phyloP scores from a whole-genome alignment of 1,140 invertebrate species.

The Brachionus koreanus region DNA sequence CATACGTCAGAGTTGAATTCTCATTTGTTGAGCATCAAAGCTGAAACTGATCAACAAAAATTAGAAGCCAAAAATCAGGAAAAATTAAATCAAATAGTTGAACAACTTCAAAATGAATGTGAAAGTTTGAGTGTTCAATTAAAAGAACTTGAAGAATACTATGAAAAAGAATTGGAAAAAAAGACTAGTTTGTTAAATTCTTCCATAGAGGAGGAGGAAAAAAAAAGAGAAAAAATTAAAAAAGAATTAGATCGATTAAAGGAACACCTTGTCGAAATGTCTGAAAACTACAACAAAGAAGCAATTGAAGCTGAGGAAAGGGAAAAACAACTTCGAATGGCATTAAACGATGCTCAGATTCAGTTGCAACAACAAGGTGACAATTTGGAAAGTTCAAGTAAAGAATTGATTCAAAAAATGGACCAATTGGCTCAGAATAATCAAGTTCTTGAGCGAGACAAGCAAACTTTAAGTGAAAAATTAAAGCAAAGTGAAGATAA shows the following conservation, averaged over 20 bases:
- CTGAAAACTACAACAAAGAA: constrained; percentile 24
- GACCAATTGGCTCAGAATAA: constrained; percentile 4
- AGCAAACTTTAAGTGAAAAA: neutral
- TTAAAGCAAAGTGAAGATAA: constrained; percentile 36
- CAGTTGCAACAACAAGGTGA: constrained; percentile 21
- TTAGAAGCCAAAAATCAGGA: neutral
- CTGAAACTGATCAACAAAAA: neutral
- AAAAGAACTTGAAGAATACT: neutral
- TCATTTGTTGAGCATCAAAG: constrained; percentile 1
- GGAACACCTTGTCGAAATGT: constrained; percentile 39
- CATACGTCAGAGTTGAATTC: constrained; percentile 16
- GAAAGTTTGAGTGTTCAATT: neutral
- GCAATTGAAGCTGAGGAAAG: constrained; percentile 34
- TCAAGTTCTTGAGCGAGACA: neutral
- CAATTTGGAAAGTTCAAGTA: neutral
- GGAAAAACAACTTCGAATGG: constrained; percentile 17
- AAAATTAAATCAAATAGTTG: neutral
- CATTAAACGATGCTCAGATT: neutral
- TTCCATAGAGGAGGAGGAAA: neutral
- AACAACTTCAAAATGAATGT: neutral
- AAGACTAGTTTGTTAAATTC: neutral
- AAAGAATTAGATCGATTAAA: constrained; percentile 20
- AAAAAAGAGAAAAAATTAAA: neutral
- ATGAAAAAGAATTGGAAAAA: neutral
- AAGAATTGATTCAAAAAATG: neutral